Base-by-base conservation (phyloP, 2,113 vertebrate genomes). In the Cavia porcellus region DNA sequence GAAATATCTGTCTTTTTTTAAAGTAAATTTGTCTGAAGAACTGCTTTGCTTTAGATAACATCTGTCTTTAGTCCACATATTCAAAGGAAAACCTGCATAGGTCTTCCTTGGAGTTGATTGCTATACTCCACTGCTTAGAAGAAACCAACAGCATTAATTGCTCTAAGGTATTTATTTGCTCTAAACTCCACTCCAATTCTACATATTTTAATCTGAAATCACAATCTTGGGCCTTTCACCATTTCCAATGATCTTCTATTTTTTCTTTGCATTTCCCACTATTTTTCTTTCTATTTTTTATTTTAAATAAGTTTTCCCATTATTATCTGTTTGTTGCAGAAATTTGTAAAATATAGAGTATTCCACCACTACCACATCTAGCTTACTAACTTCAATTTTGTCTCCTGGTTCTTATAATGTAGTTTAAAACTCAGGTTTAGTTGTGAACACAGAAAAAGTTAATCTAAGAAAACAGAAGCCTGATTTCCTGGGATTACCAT, bases 391-490 rank as follows among this genome's bases (percentile, higher is more conserved):
- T 84, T 93, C 9, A 25, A 19, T 75, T 87, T 35, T 20, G 1
- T 74, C n/a, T 89, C 25, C 61, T 86, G 86, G 12, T 92, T 95
- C 77, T 91, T 45, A 22, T 68, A 70, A 89, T 10, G 47, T 94
- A n/a, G 32, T 61, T 86, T 75, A 84, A 92, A 90, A 93, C 81
- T 0, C 19, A 91, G 64, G 42, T 72, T 8, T 77, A 90, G 20
- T 47, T 86, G 32, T 89, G 75, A 96, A 92, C 35, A 79, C 59
- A 88, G 35, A 79, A 82, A 90, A 80, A 12, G 42, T 7, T 90
- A 62, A 95, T 93, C 93, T 92, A 90, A 89, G 94, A 96, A 96
- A 89, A 94, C 5, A 95, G 59, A 84, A 89, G 86, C 57, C 52
- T n/a, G 35, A 15, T 30, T 89, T 93, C 85, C 7, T 12, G 59